Evolutionary conservation across 2,888 invertebrate species (phyloP), one percentile per base, ranked within the genome.

Genomic region (Epinotia brunnichana): DNA sequence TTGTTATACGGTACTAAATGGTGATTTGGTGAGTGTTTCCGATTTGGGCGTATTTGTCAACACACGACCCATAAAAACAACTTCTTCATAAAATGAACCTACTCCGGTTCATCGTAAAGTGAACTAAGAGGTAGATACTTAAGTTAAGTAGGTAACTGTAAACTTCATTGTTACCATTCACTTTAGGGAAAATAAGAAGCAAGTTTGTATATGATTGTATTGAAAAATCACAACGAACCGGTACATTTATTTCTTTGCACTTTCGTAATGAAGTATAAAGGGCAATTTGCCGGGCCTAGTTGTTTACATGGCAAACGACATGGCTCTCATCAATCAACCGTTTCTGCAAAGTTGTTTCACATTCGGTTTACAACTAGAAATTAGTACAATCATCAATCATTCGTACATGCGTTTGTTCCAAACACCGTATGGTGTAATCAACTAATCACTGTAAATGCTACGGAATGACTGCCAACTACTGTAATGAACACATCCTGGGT

Each of bases 1-100:
- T 81, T 80, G 79, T 77, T 76, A 79, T 78, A 79, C 77, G 77
- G 79, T 77, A 81, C 74, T 78, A 74, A 81, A 81, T 79, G 78
- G 76, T 77, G 71, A 78, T 80, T 82, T 77, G 77, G 77, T 78
- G 76, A 82, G 80, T 81, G 77, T 79, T 78, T 75, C 74, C 75
- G 75, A 76, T 78, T 79, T 77, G 77, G 74, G 72, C 74, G 63
- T 77, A 73, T 75, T 77, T 78, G 78, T 79, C 77, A 76, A 76
- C 76, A 76, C 70, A 75, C 74, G 67, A 39, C 51, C 73, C 63
- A 61, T 73, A 69, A 73, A 72, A 53, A 53, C 48, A 51, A 63
- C 63, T 71, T 57, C 72, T 68, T 62, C 69, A 63, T 73, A 59
- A 73, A 73, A 73, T 44, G n/a, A n/a, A 19, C 54, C 24, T 48